Evolutionary conservation across 2,797 vertebrate species (phyloP).

Genomic region (Sebastes taczanowskii): DNA sequence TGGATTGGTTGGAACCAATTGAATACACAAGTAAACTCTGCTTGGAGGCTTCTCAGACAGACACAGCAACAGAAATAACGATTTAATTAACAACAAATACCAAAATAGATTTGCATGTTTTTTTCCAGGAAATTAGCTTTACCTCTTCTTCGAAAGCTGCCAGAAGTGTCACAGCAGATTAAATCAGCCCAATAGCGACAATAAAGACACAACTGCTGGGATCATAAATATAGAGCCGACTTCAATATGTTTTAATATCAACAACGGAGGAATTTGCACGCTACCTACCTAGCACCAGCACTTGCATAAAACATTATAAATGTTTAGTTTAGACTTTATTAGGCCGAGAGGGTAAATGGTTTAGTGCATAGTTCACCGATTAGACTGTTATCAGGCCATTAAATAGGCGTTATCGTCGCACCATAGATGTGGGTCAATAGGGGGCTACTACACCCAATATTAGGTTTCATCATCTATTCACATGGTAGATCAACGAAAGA

Average conservation of each 20-base stretch:
- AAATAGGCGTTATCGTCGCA: too few species aligned
- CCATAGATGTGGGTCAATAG: too few species aligned
- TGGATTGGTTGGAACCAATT: constrained; percentile 24
- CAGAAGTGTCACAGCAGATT: constrained; percentile 14
- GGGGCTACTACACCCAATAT: too few species aligned
- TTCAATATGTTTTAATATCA: neutral
- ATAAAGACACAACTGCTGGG: neutral
- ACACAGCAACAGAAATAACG: constrained; percentile 29
- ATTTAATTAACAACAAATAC: constrained; percentile 44
- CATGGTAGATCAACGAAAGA: too few species aligned
- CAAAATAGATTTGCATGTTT: constrained; percentile 22
- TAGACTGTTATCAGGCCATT: too few species aligned
- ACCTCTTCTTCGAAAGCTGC: neutral
- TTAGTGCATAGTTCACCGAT: neutral
- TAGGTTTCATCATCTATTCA: too few species aligned
- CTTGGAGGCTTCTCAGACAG: constrained; percentile 32
- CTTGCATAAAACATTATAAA: neutral
- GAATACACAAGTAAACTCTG: constrained; percentile 1
- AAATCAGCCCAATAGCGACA: neutral
- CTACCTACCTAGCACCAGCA: neutral
- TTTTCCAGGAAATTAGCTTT: constrained; percentile 30
- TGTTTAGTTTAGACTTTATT: neutral
- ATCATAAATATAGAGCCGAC: constrained; percentile 14
- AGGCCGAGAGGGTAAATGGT: neutral
- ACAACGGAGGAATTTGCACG: neutral